These are phyloP conservation scores for Nyctalus aviator DNA, from an alignment of 2,797 vertebrate genomes.

Conservation along the genomic window DNA sequence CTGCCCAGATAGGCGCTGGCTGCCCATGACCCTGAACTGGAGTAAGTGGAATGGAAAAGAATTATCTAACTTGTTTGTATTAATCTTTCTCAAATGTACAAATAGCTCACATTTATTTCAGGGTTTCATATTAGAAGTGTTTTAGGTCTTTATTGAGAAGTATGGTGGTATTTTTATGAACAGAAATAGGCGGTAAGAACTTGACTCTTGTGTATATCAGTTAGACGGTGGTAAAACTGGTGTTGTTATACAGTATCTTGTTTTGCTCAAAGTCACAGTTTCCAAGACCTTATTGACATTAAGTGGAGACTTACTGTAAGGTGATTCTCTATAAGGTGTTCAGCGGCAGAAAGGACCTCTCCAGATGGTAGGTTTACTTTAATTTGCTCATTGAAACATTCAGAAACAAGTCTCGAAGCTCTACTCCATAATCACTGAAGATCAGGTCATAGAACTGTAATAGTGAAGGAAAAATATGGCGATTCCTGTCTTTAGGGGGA, in stretches of 20 bases:
- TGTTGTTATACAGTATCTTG: background rate
- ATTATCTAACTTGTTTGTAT: background rate
- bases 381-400: conserved; percentile 38
- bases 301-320: background rate
- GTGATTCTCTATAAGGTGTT: background rate
- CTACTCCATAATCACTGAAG: background rate
- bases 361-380: background rate
- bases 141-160: background rate
- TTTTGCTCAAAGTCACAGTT: background rate
- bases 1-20: too few species aligned
- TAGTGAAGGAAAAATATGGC: background rate
- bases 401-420: background rate
- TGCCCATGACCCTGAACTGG: background rate
- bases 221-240: background rate
- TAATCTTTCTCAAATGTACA: background rate
- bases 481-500: background rate
- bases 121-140: background rate
- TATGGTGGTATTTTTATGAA: background rate
- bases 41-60: background rate
- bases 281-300: background rate
- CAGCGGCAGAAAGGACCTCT: background rate
- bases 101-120: background rate
- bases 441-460: background rate
- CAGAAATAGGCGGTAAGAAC: background rate
- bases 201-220: background rate